phyloP scores from a whole-genome alignment of 2,113 vertebrate species.

The Microtus ochrogaster region DNA sequence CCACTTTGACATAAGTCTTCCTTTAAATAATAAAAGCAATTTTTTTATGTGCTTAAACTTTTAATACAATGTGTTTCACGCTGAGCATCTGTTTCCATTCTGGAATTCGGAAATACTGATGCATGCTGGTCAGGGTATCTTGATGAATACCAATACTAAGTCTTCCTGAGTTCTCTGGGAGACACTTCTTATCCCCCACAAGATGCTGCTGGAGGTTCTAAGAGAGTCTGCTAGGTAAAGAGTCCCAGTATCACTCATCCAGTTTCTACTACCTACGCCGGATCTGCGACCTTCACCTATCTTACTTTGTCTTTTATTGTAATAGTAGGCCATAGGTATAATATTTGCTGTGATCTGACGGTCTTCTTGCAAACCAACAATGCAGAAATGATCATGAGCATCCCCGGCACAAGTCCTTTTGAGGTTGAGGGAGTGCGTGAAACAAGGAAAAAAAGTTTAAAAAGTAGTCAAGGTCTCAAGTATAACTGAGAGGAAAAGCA shows the following conservation, averaged over 20 bases:
- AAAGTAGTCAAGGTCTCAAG: neutral
- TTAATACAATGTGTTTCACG: neutral
- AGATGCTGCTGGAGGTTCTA: neutral
- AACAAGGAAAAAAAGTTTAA: neutral
- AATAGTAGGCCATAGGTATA: neutral
- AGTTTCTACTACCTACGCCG: neutral
- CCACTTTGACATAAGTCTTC: neutral
- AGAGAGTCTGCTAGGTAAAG: neutral
- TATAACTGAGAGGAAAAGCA: neutral
- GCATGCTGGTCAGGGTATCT: neutral
- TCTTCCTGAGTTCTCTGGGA: neutral
- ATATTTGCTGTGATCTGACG: neutral
- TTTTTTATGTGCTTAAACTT: neutral
- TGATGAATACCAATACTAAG: neutral
- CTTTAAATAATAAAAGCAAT: neutral
- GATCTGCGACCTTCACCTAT: neutral
- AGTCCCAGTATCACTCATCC: neutral
- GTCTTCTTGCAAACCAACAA: neutral
- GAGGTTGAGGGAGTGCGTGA: neutral
- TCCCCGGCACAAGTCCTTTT: neutral
- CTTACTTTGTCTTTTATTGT: neutral
- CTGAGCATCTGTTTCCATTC: neutral
- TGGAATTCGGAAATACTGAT: neutral
- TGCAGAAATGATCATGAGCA: neutral
- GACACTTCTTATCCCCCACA: neutral